Evolutionary conservation across 1,140 invertebrate species (phyloP), one percentile per base, ranked within the genome.

Genomic region (Spodoptera frugiperda): DNA sequence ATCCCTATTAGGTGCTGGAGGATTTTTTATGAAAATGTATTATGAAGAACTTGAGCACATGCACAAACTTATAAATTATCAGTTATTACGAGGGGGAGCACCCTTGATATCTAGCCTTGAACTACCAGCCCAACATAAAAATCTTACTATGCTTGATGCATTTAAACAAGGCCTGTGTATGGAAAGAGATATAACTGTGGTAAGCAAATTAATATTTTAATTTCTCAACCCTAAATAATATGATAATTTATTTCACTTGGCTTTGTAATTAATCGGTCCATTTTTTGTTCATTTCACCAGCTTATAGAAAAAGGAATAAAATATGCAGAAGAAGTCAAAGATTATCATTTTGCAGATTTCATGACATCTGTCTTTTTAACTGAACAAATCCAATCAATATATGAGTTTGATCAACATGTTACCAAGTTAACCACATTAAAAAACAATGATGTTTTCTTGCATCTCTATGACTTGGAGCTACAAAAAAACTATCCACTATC

Each of bases 11-110:
- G 85, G 85, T 14, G 79, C 82, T 12, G 83, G 83, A 11, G 82
- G 80, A 1, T 84, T 77, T 49, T 86, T 86, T 49, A 84, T 86
- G 80, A 86, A 78, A 74, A 86, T 86, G 85, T 86, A 84, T 63
- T 15, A 82, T 19, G 85, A 86, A 57, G 85, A 86, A 78, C 8
- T 86, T 4, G 59, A 78, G 21, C 85, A 86, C 49, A 84, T 84
- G 82, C 65, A 81, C 63, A 67, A 78, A 39, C 80, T 86, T 9
- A 84, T 86, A 17, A 75, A 83, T 12, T 86, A 86, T 74, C 85
- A 86, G 33, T 51, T 84, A 54, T 75, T 79, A 10, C 77, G 85
- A 61, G 85, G 85, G 48, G 83, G 83, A 4, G 77, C 30, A 1
- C 76, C 78, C 10, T 15, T 63, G 12, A 80, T 86, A 70, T 71